A percentile compares a stretch with the other conserved stretches of the same genome.
phyloP scores from a whole-genome alignment of 2,113 vertebrate genomes.

The Nesoenas mayeri region DNA sequence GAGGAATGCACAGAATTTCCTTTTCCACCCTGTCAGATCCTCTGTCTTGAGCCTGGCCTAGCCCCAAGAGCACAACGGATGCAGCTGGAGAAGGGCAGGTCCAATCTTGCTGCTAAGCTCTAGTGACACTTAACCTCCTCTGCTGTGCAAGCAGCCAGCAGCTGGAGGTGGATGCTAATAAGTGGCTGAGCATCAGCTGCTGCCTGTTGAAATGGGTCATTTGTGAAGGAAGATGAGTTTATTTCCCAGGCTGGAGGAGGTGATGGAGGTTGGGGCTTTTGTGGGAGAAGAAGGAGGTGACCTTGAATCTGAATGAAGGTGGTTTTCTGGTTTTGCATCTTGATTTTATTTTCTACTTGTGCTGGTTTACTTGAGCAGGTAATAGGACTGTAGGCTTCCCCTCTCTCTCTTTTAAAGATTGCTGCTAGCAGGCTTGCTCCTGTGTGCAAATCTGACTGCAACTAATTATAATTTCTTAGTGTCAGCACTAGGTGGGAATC shows the following conservation, averaged over 20 bases:
- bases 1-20: constrained; percentile 79
- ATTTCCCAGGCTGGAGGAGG: neutral
- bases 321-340: neutral
- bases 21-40: constrained; percentile 72
- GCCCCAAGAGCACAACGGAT: constrained; percentile 69
- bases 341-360: neutral
- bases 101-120: constrained; percentile 48
- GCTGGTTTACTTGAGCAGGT: neutral
- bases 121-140: constrained; percentile 44
- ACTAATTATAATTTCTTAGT: neutral
- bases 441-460: neutral
- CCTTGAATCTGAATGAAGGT: neutral
- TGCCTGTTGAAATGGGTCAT: neutral
- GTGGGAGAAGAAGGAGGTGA: neutral
- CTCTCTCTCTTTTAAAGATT: neutral
- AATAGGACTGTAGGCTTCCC: neutral
- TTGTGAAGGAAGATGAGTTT: neutral
- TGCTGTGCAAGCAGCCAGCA: constrained; percentile 12
- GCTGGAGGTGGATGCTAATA: constrained; percentile 4
- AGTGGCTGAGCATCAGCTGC: constrained; percentile 38
- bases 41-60: constrained; percentile 68
- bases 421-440: neutral
- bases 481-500: neutral
- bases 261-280: neutral
- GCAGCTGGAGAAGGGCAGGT: constrained; percentile 76